These are phyloP conservation scores for Capromys pilorides DNA, from an alignment of 2,797 vertebrate genomes.

Conservation along the genomic window DNA sequence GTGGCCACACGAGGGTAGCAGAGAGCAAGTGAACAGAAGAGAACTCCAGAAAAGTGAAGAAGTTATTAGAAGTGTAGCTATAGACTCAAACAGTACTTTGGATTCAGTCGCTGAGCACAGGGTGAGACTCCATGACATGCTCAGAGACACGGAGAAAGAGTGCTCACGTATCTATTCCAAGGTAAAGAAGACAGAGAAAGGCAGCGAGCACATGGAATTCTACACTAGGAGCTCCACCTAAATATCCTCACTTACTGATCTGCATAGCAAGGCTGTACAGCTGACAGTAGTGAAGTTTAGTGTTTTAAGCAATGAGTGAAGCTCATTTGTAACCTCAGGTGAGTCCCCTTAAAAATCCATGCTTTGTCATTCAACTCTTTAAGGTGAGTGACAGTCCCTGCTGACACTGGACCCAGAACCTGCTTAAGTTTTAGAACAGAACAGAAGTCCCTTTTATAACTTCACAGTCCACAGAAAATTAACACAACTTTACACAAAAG, in stretches of 20 bases:
- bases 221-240: not conserved
- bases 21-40: conserved; percentile 48
- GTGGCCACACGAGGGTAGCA: conserved; percentile 75
- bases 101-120: not conserved
- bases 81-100: not conserved
- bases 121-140: not conserved
- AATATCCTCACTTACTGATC: not conserved
- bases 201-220: not conserved
- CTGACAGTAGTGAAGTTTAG: not conserved
- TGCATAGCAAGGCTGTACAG: not conserved
- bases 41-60: not conserved
- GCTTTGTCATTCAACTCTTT: not conserved
- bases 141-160: not conserved
- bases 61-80: not conserved
- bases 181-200: not conserved
- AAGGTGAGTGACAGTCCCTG: not conserved
- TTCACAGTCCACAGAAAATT: not conserved
- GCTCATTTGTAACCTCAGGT: not conserved
- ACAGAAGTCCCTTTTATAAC: not conserved
- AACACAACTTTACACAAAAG: not conserved
- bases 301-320: not conserved
- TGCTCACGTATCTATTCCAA: not conserved
- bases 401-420: not conserved
- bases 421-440: not conserved
- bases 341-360: not conserved